Evolutionary conservation across 1,140 invertebrate genomes (phyloP).

Genomic region (Chymomyza costata): DNA sequence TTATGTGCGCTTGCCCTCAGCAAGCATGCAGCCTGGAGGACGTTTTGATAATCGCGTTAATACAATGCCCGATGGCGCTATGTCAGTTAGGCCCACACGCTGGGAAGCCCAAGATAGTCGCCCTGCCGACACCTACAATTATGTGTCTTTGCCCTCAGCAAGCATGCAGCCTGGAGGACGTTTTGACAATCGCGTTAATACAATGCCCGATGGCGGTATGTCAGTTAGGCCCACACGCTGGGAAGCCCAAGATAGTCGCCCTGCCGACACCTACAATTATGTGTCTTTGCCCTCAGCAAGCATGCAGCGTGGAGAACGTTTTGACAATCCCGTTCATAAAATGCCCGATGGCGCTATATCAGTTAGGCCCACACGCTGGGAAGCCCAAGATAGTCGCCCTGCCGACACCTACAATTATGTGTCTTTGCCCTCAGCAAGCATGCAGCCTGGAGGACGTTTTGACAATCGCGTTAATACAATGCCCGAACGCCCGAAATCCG

Average conservation of each 20-base stretch:
- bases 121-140: too few relatives aligned
- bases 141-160: constrained; percentile 13
- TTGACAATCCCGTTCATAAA: constrained; percentile 40
- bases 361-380: constrained; percentile 13
- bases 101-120: constrained; percentile 32
- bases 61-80: constrained; percentile 30
- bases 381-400: constrained; percentile 23
- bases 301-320: constrained; percentile 6
- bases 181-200: constrained; percentile 42
- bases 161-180: constrained; percentile 3
- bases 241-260: constrained; percentile 26
- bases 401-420: too few relatives aligned
- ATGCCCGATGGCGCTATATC: constrained; percentile 27
- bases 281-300: constrained; percentile 3
- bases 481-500: too few relatives aligned
- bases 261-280: too few relatives aligned
- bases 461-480: too few relatives aligned
- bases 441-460: too few relatives aligned
- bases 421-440: too few relatives aligned
- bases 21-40: neutral
- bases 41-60: constrained; percentile 40
- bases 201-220: constrained; percentile 25
- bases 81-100: neutral
- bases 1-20: constrained; percentile 20
- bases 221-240: constrained; percentile 11